A percentile compares a stretch with the other conserved stretches of the same genome.
These are phyloP conservation scores for Mechanitis mazaeus DNA, from an alignment of 2,888 invertebrate species.

Conservation along the genomic window DNA sequence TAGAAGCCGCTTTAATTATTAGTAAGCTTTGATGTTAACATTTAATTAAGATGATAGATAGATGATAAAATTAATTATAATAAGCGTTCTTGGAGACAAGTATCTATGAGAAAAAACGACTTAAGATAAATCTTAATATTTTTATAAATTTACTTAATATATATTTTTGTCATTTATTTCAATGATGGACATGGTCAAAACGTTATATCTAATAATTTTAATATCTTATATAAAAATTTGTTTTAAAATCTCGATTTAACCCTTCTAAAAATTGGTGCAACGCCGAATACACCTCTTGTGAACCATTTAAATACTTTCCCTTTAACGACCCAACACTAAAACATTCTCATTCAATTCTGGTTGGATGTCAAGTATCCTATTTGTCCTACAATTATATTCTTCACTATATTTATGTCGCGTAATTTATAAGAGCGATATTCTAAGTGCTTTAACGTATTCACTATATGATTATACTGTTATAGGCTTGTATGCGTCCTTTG, in stretches of 20 bases:
- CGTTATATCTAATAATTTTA: too few relatives aligned
- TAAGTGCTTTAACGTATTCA: slow-evolving; percentile 50
- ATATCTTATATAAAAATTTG: too few relatives aligned
- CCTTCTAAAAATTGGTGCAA: background rate
- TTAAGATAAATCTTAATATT: too few relatives aligned
- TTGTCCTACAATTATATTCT: slow-evolving; percentile 38
- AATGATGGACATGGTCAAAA: too few relatives aligned
- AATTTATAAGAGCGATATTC: slow-evolving; percentile 47
- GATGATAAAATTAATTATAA: too few relatives aligned
- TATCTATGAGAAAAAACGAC: too few relatives aligned
- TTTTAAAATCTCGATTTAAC: background rate
- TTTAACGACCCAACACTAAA: background rate
- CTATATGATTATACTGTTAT: slow-evolving; percentile 52
- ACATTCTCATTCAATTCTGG: background rate
- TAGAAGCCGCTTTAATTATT: too few relatives aligned
- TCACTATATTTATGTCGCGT: slow-evolving; percentile 44
- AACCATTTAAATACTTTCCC: slow-evolving; percentile 3
- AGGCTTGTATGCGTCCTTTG: slow-evolving; percentile 42
- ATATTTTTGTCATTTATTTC: too few relatives aligned
- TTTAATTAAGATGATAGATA: too few relatives aligned
- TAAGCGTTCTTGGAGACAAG: too few relatives aligned
- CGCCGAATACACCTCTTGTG: slow-evolving; percentile 1
- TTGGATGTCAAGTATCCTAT: slow-evolving; percentile 24
- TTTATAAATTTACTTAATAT: too few relatives aligned
- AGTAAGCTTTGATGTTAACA: too few relatives aligned